A percentile compares a stretch with the other conserved stretches of the same genome.
These are phyloP conservation scores for Thymallus thymallus DNA, from an alignment of 2,113 vertebrate genomes.

Conservation along the genomic window DNA sequence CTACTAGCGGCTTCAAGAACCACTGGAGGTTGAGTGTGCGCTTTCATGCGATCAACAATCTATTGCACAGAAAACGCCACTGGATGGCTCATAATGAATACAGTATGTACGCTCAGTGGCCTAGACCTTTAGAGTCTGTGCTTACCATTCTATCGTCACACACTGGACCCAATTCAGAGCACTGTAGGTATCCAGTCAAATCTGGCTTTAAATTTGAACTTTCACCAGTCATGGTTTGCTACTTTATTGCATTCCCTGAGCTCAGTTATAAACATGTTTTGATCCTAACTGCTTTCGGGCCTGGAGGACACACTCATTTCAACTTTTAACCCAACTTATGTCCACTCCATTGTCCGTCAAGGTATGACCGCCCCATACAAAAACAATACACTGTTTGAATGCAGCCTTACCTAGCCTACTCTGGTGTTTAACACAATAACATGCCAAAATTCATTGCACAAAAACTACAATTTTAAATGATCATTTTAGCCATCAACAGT, in stretches of 20 bases:
- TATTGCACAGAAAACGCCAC: slow-evolving; percentile 61
- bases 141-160: slow-evolving; percentile 39
- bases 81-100: slow-evolving; percentile 24
- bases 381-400: too few relatives aligned
- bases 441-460: background rate
- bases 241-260: slow-evolving; percentile 67
- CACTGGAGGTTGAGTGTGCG: background rate
- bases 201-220: slow-evolving; percentile 13
- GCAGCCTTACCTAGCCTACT: background rate
- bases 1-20: too few relatives aligned
- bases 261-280: slow-evolving; percentile 41
- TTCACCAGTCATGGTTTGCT: slow-evolving; percentile 50
- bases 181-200: background rate
- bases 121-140: slow-evolving; percentile 23
- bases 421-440: background rate
- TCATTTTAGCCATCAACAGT: background rate
- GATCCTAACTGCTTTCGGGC: background rate
- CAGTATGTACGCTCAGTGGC: background rate
- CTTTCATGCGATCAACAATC: slow-evolving; percentile 6
- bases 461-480: background rate
- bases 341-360: too few relatives aligned
- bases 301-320: too few relatives aligned
- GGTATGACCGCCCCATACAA: too few relatives aligned
- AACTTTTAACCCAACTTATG: background rate
- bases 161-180: slow-evolving; percentile 6